These are phyloP conservation scores for Xanthorhoe spadicearia DNA, from an alignment of 2,888 invertebrate species.

Conservation along the genomic window DNA sequence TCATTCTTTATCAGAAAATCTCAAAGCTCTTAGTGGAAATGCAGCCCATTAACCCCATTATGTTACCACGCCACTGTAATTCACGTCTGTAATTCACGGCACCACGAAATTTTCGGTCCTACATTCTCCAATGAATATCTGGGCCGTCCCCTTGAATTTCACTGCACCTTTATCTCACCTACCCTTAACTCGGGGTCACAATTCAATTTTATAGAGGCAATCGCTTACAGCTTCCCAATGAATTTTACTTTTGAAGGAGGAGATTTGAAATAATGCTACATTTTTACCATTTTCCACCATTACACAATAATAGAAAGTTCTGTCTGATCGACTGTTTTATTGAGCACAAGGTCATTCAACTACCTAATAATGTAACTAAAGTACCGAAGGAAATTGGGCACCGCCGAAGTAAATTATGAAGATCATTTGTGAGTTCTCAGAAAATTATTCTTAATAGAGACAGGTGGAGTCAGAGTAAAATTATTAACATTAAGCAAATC, in stretches of 20 bases:
- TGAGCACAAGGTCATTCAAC: not conserved
- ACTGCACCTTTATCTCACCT: constrained; percentile 56
- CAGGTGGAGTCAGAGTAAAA: constrained; percentile 36
- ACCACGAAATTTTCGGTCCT: constrained; percentile 28
- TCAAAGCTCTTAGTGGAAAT: constrained; percentile 14
- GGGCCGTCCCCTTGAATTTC: constrained; percentile 45
- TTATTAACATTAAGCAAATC: constrained; percentile 41
- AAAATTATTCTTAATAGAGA: constrained; percentile 39
- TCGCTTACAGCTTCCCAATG: constrained; percentile 56
- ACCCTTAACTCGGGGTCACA: constrained; percentile 58
- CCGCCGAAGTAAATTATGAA: constrained; percentile 24
- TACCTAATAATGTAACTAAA: not conserved
- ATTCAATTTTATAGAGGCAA: constrained; percentile 66
- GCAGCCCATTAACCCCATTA: constrained; percentile 19
- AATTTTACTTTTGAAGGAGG: constrained; percentile 50
- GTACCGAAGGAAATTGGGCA: constrained; percentile 19
- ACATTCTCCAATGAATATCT: constrained; percentile 36
- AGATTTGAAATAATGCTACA: constrained; percentile 35
- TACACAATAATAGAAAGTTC: not conserved
- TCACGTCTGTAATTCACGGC: constrained; percentile 24
- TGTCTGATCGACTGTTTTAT: not conserved
- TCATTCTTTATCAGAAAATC: constrained; percentile 13
- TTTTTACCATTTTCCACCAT: not conserved
- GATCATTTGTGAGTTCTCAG: constrained; percentile 25
- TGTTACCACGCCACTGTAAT: constrained; percentile 16